Evolutionary conservation across 2,113 vertebrate species (phyloP), one percentile per base, ranked within the genome.

Genomic region (Prochilodus magdalenae): DNA sequence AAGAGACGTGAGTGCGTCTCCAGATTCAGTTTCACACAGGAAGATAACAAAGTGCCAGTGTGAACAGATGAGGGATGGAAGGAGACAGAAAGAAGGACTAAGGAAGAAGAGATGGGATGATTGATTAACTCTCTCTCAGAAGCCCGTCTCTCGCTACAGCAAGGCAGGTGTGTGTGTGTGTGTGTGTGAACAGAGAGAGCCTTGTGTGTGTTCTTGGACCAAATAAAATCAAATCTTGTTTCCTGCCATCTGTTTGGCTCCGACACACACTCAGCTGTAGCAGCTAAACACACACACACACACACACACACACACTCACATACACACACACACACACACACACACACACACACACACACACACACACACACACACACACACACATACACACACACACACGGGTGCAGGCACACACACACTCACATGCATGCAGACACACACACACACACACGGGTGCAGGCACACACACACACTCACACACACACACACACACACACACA

Each of bases 191-290:
- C 59, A 75, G 53, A 80, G 47, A 29, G 44, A 63, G 67, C 78
- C 55, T 80, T 76, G 63, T 66, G 55, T 77, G n/a, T 85, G 53
- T 86, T 59, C 53, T 82, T 57, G 51, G 73, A 69, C 55, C 60
- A 75, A 75, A 75, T 55, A 22, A 69, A 63, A 72, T 67, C 60
- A 76, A 76, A 76, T 67, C 73, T 69, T 51, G 18, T 51, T 82
- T 82, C 80, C 80, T 82, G 73, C 80, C 72, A 82, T 73, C 79
- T 81, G 79, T 62, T 74, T 81, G 79, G 79, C 79, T 27, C 8
- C 11, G 65, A 14, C 75, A 65, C 75, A 77, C 60, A 73, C 60
- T 65, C 75, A 53, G 66, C 66, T 70, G 33, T 70, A 44, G n/a
- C 79, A 40, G 47, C n/a, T 65, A 65, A 30, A 65, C 26, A 33